phyloP scores from a whole-genome alignment of 2,888 invertebrate genomes.

The Lingula anatina region DNA sequence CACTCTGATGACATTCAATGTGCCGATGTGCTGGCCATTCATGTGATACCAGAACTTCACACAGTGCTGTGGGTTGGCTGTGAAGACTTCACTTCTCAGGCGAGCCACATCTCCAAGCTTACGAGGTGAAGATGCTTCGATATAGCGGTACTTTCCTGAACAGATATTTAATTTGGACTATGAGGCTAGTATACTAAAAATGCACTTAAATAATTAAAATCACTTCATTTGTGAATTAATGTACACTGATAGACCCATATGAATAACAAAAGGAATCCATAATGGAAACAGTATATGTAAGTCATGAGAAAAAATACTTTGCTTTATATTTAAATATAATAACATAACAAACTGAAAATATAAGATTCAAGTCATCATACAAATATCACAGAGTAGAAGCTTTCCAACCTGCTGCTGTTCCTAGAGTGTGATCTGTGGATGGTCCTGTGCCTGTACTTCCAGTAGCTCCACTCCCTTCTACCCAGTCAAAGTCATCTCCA shows the following conservation, averaged over 20 bases:
- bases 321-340: no score
- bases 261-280: no score
- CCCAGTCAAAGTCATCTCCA: constrained; percentile 40
- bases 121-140: constrained; percentile 56
- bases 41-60: constrained; percentile 45
- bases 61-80: constrained; percentile 27
- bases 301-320: no score
- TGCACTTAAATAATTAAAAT: no score
- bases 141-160: constrained; percentile 33
- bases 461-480: constrained; percentile 31
- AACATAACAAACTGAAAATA: no score
- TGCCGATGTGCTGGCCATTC: constrained; percentile 34
- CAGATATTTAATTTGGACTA: not conserved
- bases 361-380: no score
- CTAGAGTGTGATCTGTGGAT: constrained; percentile 30
- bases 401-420: no score
- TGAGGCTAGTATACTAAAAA: not conserved
- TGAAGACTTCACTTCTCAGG: constrained; percentile 22
- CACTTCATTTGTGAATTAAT: no score
- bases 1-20: constrained; percentile 20
- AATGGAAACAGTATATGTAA: no score
- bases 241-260: no score
- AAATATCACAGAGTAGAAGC: no score
- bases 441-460: constrained; percentile 26
- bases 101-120: constrained; percentile 59